Evolutionary conservation across 2,113 vertebrate genomes (phyloP).

Genomic region (Catharus bicknelli): DNA sequence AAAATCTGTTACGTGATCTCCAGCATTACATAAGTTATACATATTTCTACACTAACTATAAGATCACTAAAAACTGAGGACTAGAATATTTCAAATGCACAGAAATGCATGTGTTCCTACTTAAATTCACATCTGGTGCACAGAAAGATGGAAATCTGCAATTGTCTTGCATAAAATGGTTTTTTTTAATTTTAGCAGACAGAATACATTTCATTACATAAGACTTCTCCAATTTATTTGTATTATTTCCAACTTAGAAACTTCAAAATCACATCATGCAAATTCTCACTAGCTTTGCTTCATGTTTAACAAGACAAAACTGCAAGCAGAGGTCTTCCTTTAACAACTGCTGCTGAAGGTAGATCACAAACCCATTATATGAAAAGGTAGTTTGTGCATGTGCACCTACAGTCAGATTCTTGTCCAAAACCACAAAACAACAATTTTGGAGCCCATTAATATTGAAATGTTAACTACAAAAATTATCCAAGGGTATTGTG

Average conservation of each 20-base stretch:
- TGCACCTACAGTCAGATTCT: neutral
- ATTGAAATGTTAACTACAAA: neutral
- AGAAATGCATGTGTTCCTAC: neutral
- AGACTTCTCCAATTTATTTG: neutral
- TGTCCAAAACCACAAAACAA: neutral
- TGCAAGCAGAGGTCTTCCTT: neutral
- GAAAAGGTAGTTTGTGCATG: neutral
- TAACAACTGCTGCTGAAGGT: neutral
- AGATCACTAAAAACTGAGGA: neutral
- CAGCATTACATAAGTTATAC: fast-evolving
- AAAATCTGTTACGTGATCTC: neutral
- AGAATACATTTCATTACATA: neutral
- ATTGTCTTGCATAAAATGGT: neutral
- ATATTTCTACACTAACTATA: neutral
- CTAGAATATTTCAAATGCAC: neutral
- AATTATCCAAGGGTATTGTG: neutral
- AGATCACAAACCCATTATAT: neutral
- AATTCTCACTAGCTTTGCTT: neutral
- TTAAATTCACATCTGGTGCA: neutral
- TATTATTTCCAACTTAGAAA: neutral
- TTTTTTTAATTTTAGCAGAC: neutral
- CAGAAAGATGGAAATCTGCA: neutral
- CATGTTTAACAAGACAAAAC: neutral
- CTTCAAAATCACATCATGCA: neutral
- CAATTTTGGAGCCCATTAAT: neutral